Base-by-base conservation (phyloP, 2,113 vertebrate genomes). In the Shinisaurus crocodilurus region DNA sequence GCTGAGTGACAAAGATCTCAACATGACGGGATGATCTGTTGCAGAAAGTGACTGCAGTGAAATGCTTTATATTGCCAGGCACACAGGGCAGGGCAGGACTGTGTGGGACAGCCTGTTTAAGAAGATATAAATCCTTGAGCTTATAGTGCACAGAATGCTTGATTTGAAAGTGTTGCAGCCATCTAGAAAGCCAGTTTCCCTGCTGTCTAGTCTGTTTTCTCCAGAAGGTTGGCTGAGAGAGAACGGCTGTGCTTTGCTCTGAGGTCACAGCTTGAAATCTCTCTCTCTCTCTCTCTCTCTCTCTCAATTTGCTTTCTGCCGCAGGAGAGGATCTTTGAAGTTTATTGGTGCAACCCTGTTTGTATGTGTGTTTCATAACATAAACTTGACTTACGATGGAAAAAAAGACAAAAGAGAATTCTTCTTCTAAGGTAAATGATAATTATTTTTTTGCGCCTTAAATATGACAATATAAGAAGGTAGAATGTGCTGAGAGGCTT, bases 261-360 rank as follows among this genome's bases (percentile, higher is more conserved):
- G 98, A 98, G 97, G 97, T 98, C 97, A 98, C 97, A 97, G 98
- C 97, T 96, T 97, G 97, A 97, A 96, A 97, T 96, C 93, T 95
- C 96, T 97, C 96, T 96, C 96, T 20, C 63, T 12, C 4, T 48
- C 82, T 12, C 57, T 85, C 32, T 79, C 76, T 48, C 57, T 94
- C 92, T 96, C 96, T 90, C 93, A 96, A 97, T 97, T 97, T 98
- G 96, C 96, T 96, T 96, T 95, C 95, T 96, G 97, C 96, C 90
- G 96, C 97, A 96, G 96, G 95, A 96, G 92, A 94, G 94, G 91
- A 93, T 96, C 94, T 94, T 89, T 27, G 77, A 92, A 96, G n/a
- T 95, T 91, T 95, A 92, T 93, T 94, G 87, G 60, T 94, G 80
- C 90, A 92, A 92, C 84, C 85, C 80, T 88, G 81, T 7, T 83